Base-by-base conservation (phyloP, 1,140 invertebrate species). In the Macrotrachela quadricornifera region DNA sequence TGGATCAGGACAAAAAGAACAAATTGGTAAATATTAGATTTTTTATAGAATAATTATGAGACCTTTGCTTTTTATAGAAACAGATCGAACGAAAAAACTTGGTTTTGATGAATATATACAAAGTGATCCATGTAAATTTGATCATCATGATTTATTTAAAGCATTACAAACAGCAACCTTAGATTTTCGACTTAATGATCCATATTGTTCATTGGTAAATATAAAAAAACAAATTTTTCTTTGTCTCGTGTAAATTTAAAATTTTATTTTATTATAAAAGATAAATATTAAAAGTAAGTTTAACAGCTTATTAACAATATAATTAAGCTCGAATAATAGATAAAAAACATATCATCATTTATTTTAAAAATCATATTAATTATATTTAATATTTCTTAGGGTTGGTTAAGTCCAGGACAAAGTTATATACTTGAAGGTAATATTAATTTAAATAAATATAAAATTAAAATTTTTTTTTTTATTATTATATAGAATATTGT, bases 21-120 rank as follows among this genome's bases (percentile, higher is more conserved):
- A 48, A 47, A 18, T 18, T 10, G 51, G 50, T 52, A 52, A 52
- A 21, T 48, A 30, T 30, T 30, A 30, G 2, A 4, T 2, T 30
- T 30, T 30, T 30, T 8, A 30, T 30, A 30, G 2, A 30, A 30
- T 30, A 4, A 21, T 3, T 21, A 21, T 21, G 14, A 12, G 21
- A 15, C 17, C 17, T 37, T 40, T 39, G 9, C 12, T 56, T 43
- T 56, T 46, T 54, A 57, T 59, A 41, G 85, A 95, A 75, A 84
- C 88, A 48, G 92, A 97, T 64, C 78, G 88, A 66, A 90, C 88
- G 0, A 77, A 85, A 45, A 96, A 96, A 67, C 21, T 90, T 95
- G 91, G 92, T 38, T 88, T 99, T 85, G 92, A 97, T 66, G 91
- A 96, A 68, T 94, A 83, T 67, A 95, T 97, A 57, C 87, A 87